Evolutionary conservation across 2,113 vertebrate species (phyloP).

Genomic region (Fukomys damarensis): DNA sequence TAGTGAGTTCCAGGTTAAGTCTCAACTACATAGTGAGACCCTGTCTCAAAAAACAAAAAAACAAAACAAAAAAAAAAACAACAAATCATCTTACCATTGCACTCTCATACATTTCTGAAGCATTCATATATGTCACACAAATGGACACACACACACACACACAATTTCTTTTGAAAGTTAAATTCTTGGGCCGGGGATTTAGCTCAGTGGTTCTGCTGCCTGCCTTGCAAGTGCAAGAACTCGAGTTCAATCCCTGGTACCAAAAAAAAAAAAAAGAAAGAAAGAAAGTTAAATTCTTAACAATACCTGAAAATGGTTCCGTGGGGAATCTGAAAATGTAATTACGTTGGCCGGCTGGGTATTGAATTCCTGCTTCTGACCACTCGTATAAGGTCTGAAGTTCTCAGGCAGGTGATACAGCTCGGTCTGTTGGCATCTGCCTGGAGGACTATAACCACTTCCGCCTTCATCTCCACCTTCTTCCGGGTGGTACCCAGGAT

Average conservation of each 20-base stretch:
- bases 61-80: no score
- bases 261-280: no score
- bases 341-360: slow-evolving; percentile 80
- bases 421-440: slow-evolving; percentile 82
- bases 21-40: no score
- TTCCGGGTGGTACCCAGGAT: slow-evolving; percentile 81
- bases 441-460: slow-evolving; percentile 86
- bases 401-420: slow-evolving; percentile 85
- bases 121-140: neutral
- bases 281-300: slow-evolving; percentile 52
- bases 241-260: no score
- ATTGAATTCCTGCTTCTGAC: slow-evolving; percentile 81
- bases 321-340: slow-evolving; percentile 80
- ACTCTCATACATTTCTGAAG: neutral
- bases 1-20: no score
- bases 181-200: no score
- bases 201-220: no score
- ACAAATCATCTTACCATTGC: neutral
- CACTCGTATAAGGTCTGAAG: slow-evolving; percentile 85
- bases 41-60: no score
- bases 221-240: no score
- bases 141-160: neutral
- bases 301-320: slow-evolving; percentile 90
- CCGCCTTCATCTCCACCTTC: slow-evolving; percentile 84
- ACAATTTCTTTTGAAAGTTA: slow-evolving; percentile 29